phyloP scores from a whole-genome alignment of 2,888 invertebrate genomes.

The Ecliptopera silaceata region DNA sequence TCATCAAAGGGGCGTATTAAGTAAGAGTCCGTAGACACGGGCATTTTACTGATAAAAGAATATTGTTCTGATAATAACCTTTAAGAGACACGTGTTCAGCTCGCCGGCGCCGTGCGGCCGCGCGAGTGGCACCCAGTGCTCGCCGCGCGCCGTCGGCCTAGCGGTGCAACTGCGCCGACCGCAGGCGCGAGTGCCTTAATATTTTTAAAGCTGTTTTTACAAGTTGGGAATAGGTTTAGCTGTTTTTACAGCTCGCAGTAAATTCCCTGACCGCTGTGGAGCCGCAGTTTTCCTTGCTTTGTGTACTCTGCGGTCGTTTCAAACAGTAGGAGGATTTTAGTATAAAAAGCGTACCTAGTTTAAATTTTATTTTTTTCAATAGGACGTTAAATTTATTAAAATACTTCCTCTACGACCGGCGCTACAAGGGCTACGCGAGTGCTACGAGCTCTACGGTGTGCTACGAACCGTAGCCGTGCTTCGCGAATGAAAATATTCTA shows the following conservation, averaged over 20 bases:
- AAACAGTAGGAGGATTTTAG: not conserved
- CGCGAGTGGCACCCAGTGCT: too few relatives aligned
- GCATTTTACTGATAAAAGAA: too few relatives aligned
- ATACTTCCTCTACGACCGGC: not conserved
- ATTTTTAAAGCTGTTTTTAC: slow-evolving; percentile 24
- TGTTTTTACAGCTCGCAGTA: slow-evolving; percentile 19
- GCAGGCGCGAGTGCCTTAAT: slow-evolving; percentile 18
- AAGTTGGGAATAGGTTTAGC: slow-evolving; percentile 20
- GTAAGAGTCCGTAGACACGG: too few relatives aligned
- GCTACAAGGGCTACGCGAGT: not conserved
- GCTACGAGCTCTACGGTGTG: not conserved
- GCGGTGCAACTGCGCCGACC: slow-evolving; percentile 5
- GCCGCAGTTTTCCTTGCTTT: slow-evolving; percentile 8
- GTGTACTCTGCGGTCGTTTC: not conserved
- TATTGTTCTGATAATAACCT: too few relatives aligned
- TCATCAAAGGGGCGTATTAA: too few relatives aligned
- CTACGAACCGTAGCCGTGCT: not conserved
- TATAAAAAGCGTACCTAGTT: not conserved
- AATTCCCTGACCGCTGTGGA: slow-evolving; percentile 18
- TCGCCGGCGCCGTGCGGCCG: too few relatives aligned
- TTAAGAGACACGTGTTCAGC: too few relatives aligned
- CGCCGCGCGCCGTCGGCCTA: too few relatives aligned
- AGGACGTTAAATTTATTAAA: too few relatives aligned
- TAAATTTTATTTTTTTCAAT: too few relatives aligned
- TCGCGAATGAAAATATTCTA: too few relatives aligned